Evolutionary conservation across 2,113 vertebrate genomes (phyloP), one percentile per base, ranked within the genome.

Genomic region (Pteropus alecto): DNA sequence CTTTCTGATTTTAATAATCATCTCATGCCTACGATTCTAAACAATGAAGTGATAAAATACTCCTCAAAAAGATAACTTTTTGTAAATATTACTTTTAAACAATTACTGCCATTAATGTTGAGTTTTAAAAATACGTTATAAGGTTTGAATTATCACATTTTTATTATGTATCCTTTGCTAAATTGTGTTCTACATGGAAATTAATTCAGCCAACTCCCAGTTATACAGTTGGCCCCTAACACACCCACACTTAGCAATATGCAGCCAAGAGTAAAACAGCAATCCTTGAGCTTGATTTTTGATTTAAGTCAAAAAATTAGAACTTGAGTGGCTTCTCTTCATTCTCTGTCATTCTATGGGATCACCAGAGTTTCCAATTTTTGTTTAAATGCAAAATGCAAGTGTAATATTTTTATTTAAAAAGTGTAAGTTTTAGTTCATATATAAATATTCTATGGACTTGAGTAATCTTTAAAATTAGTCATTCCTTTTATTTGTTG

Each of bases 111-210:
- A 87, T 84, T 76, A 26, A 56, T 81, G 24, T 46, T 79, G 56
- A 60, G 4, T 74, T 92, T 92, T 85, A 91, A 35, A 41, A 79
- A 94, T 54, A 84, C 13, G 46, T 33, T 30, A 7, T 46, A 96
- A 96, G 24, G 43, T 77, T 95, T 93, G 10, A 87, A 87, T 67
- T 41, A 93, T 65, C 70, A 60, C 19, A 81, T 71, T 61, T 92
- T 90, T 81, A 71, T 68, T 85, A 86, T 38, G 35, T 94, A 28
- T 82, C 43, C 46, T 96, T 96, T 90, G 63, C 21, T 54, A 92
- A 87, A 78, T 22, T 81, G n/a, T 60, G 13, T 76, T 87, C 60
- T 26, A 67, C 5, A 54, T 73, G 11, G 48, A 90, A 74, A 46
- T 94, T 94, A 96, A 93, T 43, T 94, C 41, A 65, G 16, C 16